Base-by-base conservation (phyloP, 2,888 invertebrate species). In the Caenorhabditis sp. region DNA sequence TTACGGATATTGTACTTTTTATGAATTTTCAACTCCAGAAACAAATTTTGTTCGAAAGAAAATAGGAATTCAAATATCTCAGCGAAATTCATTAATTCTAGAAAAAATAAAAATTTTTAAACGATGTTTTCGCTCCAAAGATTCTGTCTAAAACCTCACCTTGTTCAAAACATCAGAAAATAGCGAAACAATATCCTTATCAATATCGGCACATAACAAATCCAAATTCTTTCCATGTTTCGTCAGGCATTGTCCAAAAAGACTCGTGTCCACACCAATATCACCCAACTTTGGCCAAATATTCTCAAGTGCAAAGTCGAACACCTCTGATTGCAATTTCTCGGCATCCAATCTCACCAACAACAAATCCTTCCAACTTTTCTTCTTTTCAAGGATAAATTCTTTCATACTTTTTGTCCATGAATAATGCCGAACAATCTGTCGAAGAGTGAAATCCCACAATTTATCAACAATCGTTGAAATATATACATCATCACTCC, bases 381-480 rank as follows among this genome's bases (percentile, higher is more conserved):
- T 20, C 4, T 66, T 59, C 17, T 65, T 57, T 7, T 66, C 71
- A 2, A 50, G 2, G 12, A 76, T 43, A 59, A 63, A 80, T 77
- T 65, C 63, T 26, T 61, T 38, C 58, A 80, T 58, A 14, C 62
- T 53, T 57, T 77, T 66, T 1, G 68, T 61, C 80, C 84, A 85
- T 14, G 75, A 62, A 5, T 60, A 60, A 88, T 93, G 93, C 84
- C 95, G 91, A 54, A 93, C 91, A 54, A 94, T 87, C 50, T 96
- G 90, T 90, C 95, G 93, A 72, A 96, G 90, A 23, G 92, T 93
- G 8, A 96, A 90, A 89, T 94, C 95, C 92, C 94, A 94, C 89
- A 96, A 95, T 87, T 83, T 84, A 57, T 89, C 86, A 93, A 92
- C 64, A 92, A 92, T 90, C 67, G 93, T 92, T 26, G 92, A 90